phyloP scores from a whole-genome alignment of 2,113 vertebrate species.

The Rallus limicola region DNA sequence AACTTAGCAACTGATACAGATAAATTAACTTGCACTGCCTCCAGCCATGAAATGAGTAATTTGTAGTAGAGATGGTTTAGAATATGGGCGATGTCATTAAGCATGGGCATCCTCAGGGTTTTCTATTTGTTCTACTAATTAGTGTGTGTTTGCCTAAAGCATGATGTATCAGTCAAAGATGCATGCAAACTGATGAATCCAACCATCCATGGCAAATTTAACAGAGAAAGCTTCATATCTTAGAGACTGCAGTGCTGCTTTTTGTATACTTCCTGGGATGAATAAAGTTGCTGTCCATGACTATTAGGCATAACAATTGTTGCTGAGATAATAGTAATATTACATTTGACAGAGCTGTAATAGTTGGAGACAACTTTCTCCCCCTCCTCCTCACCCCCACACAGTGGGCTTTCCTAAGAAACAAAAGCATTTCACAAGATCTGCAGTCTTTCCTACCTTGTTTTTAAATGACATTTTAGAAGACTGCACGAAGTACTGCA shows the following conservation, averaged over 20 bases:
- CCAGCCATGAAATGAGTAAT: slow-evolving; percentile 66
- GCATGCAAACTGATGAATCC: slow-evolving; percentile 64
- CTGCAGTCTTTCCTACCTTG: background rate
- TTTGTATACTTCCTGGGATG: background rate
- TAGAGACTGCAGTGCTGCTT: background rate
- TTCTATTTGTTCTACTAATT: slow-evolving; percentile 77
- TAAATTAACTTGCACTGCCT: slow-evolving; percentile 64
- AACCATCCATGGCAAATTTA: slow-evolving; percentile 66
- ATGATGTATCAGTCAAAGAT: slow-evolving; percentile 61
- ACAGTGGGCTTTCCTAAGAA: background rate
- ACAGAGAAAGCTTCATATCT: background rate
- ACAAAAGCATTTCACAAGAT: background rate
- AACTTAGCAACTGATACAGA: slow-evolving; percentile 50
- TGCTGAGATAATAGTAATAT: background rate
- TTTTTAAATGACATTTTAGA: background rate
- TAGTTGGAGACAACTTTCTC: background rate
- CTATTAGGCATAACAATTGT: slow-evolving; percentile 28
- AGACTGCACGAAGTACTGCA: background rate
- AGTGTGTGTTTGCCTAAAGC: slow-evolving; percentile 66
- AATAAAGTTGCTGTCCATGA: slow-evolving; percentile 7
- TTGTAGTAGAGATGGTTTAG: slow-evolving; percentile 21
- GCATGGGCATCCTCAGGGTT: slow-evolving; percentile 51
- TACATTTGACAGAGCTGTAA: background rate
- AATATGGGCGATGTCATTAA: slow-evolving; percentile 64
- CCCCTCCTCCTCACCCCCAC: background rate